Base-by-base conservation (phyloP, 2,113 vertebrate genomes). In the Seriola rivoliana region DNA sequence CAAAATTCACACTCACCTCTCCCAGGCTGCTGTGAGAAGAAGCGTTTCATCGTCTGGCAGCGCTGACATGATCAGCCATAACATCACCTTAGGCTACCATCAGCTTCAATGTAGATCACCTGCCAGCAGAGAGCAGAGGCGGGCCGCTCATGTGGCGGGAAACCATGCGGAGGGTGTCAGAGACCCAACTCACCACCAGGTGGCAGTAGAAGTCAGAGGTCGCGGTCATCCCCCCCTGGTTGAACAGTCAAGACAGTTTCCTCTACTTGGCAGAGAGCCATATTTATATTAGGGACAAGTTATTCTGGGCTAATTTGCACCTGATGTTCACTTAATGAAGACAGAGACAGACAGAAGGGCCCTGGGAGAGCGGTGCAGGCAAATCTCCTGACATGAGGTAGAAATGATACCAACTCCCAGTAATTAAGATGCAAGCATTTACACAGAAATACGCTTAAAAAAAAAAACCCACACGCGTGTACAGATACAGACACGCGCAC, bases 251-350 rank as follows among this genome's bases (percentile, higher is more conserved):
- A 62, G 32, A 78, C 82, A 13, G 71, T 54, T 63, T 74, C 74
- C 66, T 71, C 50, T 57, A 58, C 42, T 88, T 94, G 94, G 93
- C 94, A 91, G 67, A 36, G 76, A 84, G 92, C 93, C 93, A 93
- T 83, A 58, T 88, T 92, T 86, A 80, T 84, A 88, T 89, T 64
- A 87, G 69, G 75, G 75, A 88, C 82, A 86, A 86, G 88, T 90
- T 89, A 87, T 89, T 82, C 91, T 50, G 71, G 46, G 84, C 91
- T 94, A 94, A 95, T 95, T 94, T 91, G 92, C 94, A 94, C 94
- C 94, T 95, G 95, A 94, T 94, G 95, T 95, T 95, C 90, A 76
- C 89, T 92, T 95, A 94, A 95, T 94, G 93, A 95, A 90, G 87
- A 93, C 85, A 81, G 86, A 90, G 90, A 38, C 88, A 85, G 83